Evolutionary conservation across 2,797 vertebrate species (phyloP).

Genomic region (Epinephelus awoara): DNA sequence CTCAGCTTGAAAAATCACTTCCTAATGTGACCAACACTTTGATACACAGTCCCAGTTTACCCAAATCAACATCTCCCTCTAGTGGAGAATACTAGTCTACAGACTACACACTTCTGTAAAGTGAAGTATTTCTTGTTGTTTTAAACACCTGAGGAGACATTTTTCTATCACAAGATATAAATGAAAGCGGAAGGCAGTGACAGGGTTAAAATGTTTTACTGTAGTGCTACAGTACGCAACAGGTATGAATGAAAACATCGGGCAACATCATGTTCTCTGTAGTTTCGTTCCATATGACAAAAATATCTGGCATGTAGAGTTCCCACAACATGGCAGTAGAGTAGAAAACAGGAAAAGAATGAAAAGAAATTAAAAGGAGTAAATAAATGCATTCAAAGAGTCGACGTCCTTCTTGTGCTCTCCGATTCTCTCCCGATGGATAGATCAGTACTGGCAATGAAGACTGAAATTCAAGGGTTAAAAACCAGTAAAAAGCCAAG

Average conservation of each 20-base stretch:
- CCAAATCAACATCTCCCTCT: slow-evolving; percentile 57
- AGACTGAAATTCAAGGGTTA: slow-evolving; percentile 47
- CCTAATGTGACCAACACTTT: neutral
- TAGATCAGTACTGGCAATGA: slow-evolving; percentile 54
- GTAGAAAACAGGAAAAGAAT: slow-evolving; percentile 74
- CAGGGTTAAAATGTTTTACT: slow-evolving; percentile 86
- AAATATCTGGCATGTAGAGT: slow-evolving; percentile 75
- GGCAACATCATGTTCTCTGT: slow-evolving; percentile 66
- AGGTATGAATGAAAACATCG: slow-evolving; percentile 79
- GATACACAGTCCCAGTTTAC: fast-evolving
- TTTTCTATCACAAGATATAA: neutral
- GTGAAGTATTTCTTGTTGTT: neutral
- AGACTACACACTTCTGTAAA: fast-evolving
- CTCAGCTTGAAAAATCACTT: neutral
- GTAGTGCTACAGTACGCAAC: slow-evolving; percentile 85
- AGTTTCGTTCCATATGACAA: slow-evolving; percentile 66
- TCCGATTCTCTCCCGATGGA: slow-evolving; percentile 44
- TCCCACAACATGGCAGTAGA: slow-evolving; percentile 77
- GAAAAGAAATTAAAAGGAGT: slow-evolving; percentile 64
- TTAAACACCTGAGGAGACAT: neutral
- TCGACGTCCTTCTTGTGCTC: slow-evolving; percentile 68
- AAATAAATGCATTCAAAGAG: slow-evolving; percentile 78
- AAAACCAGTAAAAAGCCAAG: slow-evolving; percentile 50
- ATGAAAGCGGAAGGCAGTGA: slow-evolving; percentile 24
- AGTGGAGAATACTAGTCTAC: slow-evolving; percentile 41